Evolutionary conservation across 2,113 vertebrate genomes (phyloP), one percentile per base, ranked within the genome.

Genomic region (Anolis carolinensis): DNA sequence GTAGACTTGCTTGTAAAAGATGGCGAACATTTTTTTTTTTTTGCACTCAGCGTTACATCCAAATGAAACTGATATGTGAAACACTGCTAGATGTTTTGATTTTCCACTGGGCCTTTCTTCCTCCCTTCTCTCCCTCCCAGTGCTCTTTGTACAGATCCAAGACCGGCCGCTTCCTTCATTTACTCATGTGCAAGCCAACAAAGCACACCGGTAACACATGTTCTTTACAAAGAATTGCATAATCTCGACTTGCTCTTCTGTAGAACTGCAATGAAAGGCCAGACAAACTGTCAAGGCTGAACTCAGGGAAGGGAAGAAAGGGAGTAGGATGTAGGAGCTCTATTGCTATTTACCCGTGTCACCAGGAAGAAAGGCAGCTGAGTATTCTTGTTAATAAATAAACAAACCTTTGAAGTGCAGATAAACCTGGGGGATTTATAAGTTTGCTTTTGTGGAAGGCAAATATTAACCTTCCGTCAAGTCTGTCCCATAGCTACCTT

Each of bases 401-500:
- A 94, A 92, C 9, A 82, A 78, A 92, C 11, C 82, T 72, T 16
- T 90, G 92, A 88, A 94, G 89, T 81, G 3, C 0, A 62, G 90
- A 86, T 91, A 67, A 91, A 85, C 65, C 21, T 30, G 3, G 0
- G 79, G 91, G 91, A 94, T 96, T 96, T 95, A 93, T 90, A 92
- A 91, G 92, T 96, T 95, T 97, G 94, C 93, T 93, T 84, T 88
- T 96, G 73, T 23, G 88, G 63, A 94, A 88, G 0, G 90, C 91
- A 95, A 96, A 96, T 55, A 95, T 89, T 79, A 89, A 93, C 86
- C 27, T 87, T 70, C 39, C 0, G 81, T 36, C 25, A 87, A 85
- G 75, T 87, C n/a, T 0, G 1, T 77, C 82, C 90, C 32, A 48
- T 84, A 72, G 78, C 91, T 90, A 86, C 93, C 83, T 91, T 87